Percentiles rank a stretch among this genome's conserved stretches.
phyloP scores from a whole-genome alignment of 2,888 invertebrate genomes.

The Lordiphosa fenestrarum region DNA sequence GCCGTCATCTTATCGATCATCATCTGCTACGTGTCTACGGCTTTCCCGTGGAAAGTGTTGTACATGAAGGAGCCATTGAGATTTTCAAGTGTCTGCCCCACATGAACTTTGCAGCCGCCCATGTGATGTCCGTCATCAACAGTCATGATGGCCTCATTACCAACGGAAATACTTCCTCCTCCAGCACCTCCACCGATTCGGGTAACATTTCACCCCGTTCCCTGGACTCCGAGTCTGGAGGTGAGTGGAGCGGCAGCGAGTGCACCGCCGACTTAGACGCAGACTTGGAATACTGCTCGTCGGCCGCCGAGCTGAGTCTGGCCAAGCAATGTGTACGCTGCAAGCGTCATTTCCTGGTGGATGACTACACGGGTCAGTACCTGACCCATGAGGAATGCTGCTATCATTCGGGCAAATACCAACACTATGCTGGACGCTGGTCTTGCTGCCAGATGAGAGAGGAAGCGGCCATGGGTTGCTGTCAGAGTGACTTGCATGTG shows the following conservation, averaged over 20 bases:
- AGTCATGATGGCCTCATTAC: conserved; percentile 67
- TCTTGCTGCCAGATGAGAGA: conserved; percentile 83
- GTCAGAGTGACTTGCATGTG: conserved; percentile 85
- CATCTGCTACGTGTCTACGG: conserved; percentile 85
- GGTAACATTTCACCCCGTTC: conserved; percentile 82
- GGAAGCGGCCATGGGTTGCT: conserved; percentile 83
- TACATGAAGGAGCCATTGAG: conserved; percentile 84
- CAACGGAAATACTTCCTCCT: conserved; percentile 12
- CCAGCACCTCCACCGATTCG: conserved; percentile 80
- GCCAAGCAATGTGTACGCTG: conserved; percentile 88
- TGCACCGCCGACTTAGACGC: conserved; percentile 25
- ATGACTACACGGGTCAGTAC: conserved; percentile 85
- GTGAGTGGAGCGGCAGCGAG: conserved; percentile 66
- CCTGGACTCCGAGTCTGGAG: conserved; percentile 76
- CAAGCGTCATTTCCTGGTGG: conserved; percentile 86
- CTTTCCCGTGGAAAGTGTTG: conserved; percentile 86
- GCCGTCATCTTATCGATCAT: conserved; percentile 83
- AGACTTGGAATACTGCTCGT: not conserved
- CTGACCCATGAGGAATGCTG: conserved; percentile 87
- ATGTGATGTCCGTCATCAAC: conserved; percentile 63
- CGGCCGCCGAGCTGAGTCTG: conserved; percentile 18
- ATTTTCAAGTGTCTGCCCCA: conserved; percentile 84
- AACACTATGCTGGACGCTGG: conserved; percentile 78
- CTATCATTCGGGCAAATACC: conserved; percentile 94
- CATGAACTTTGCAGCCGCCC: conserved; percentile 49